Base-by-base conservation (phyloP, 2,113 vertebrate genomes). In the Leiothrix lutea region DNA sequence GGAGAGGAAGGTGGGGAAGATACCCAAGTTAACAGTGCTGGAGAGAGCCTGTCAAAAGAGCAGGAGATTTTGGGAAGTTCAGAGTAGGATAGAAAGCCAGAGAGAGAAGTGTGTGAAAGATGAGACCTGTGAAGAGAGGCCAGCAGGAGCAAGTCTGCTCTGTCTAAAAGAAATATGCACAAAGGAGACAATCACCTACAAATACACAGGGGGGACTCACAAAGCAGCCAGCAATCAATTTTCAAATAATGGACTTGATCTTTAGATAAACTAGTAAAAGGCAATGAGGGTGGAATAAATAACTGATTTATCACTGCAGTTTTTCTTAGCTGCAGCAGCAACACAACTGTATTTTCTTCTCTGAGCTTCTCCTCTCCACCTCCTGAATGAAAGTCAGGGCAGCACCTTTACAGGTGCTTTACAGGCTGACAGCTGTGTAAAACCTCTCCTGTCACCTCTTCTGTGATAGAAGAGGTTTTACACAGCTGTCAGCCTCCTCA, bases 201-300 rank as follows among this genome's bases (percentile, higher is more conserved):
- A 22, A 56, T 19, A 24, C n/a, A 18, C 6, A 9, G 22, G 2
- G 18, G 44, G 35, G 20, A 58, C 25, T 89, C 87, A 35, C 0
- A 42, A 79, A 61, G 45, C 80, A 91, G 21, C 54, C 50, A 82
- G 35, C 80, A 89, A 50, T 94, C 62, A 65, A 28, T 95, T 90
- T 87, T 71, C 45, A 72, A 65, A 57, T 69, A 77, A 58, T 16
- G 17, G 71, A 42, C 16, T 15, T 88, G 58, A 58, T 81, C 81
- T 82, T 90, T 82, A 85, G 86, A 54, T 84, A 58, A 90, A 75
- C 40, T 53, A 81, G 21, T 90, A 33, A 79, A 86, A 74, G 13
- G 38, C 42, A 92, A 14, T 28, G 70, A 56, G 12, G 4, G 24
- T 71, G 9, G 45, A 75, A 82, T 47, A 81, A 78, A 64, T 62